Conservation (phyloP, 1,140 invertebrate species). For the Lucilia cuprina region DNA sequence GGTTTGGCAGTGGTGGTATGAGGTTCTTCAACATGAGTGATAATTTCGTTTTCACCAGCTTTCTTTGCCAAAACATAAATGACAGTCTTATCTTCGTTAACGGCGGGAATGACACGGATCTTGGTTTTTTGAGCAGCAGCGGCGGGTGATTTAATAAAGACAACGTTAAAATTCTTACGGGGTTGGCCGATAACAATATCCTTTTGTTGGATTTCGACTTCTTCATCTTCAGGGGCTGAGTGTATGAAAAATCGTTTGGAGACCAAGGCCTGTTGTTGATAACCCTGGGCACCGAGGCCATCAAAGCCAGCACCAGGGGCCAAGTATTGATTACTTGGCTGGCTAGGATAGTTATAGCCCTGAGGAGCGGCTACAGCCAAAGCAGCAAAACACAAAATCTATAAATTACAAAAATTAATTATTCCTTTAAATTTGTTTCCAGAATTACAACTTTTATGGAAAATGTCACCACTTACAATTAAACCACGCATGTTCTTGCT, state of each 20-base stretch:
- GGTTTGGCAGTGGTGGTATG: conserved; percentile 63
- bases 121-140: conserved; percentile 69
- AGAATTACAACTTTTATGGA: not conserved
- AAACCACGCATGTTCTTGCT: conserved; percentile 42
- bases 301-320: conserved; percentile 8
- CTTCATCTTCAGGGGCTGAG: conserved; percentile 42
- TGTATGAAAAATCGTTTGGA: conserved; percentile 43
- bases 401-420: not conserved
- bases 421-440: not conserved
- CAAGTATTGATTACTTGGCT: conserved; percentile 26
- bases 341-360: conserved; percentile 36
- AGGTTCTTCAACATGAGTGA: conserved; percentile 35
- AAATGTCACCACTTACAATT: conserved; percentile 29
- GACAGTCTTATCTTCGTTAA: conserved; percentile 79
- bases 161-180: conserved; percentile 82
- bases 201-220: conserved; percentile 19
- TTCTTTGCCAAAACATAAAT: conserved; percentile 82
- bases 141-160: conserved; percentile 81
- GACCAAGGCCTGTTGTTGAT: conserved; percentile 37
- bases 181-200: conserved; percentile 57
- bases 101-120: conserved; percentile 68
- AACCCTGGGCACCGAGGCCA: not conserved
- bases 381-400: conserved; percentile 35
- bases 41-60: conserved; percentile 35
- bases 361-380: conserved; percentile 33